Base-by-base conservation (phyloP, 35 echinoderm and acorn worm species). In the Diadema setosum region DNA sequence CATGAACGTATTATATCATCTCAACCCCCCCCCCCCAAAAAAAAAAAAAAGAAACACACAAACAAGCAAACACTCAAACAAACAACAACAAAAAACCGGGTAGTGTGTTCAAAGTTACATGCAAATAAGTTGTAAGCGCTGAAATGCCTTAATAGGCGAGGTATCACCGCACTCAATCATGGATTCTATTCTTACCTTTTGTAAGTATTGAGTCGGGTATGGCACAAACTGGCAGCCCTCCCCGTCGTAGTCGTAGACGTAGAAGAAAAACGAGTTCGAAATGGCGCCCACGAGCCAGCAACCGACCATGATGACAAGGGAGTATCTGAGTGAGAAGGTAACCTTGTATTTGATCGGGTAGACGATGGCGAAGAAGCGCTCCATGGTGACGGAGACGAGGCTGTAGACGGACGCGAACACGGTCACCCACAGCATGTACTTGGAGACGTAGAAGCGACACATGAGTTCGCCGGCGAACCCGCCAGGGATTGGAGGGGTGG, bases 301-400 rank as follows among this genome's bases (percentile, higher is more conserved):
- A 20, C 60, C 58, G 8, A 67, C 30, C 70, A 90, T 93, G 49
- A 97, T 82, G 42, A 90, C 49, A 48, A 64, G 45, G 17, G 81
- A 75, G 50, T 76, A 81, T 18, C 42, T 45, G 15, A 42, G 39
- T 0, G 82, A 90, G 45, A 87, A 90, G 6, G 87, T 58, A 1
- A 24, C 55, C 49, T 97, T 93, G 80, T 93, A 93, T 45, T 91
- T 81, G 1, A 88, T 83, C 0, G 95, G 95, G 43, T 97, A 83
- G 20, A 93, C 95, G 15, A 97, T 90, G 14, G 95, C 95, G 45
- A 93, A 70, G 80, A 86, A 97, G 3, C 95, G 70, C 75, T 97
- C 95, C 21, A 97, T 34, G 41, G 84, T 89, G 5, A 97, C 82
- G 11, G 87, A 85, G 1, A 90, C 83, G 6, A 97, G 87, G 44